These are phyloP conservation scores for Amphipoea oculea DNA, from an alignment of 2,888 invertebrate genomes.

Conservation along the genomic window DNA sequence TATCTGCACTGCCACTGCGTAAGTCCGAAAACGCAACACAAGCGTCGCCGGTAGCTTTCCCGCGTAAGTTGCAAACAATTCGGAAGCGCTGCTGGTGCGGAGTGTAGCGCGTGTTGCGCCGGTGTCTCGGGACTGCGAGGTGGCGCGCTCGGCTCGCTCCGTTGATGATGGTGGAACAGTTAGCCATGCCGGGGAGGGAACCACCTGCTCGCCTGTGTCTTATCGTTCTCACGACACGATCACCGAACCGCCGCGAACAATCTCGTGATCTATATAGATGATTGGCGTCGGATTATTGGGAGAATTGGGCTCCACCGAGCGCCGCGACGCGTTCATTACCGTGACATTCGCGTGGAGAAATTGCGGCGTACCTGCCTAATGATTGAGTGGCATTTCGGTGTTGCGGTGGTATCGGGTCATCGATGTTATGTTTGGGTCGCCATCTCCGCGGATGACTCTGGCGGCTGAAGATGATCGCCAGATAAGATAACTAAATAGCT, in stretches of 20 bases:
- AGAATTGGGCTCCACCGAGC: conserved; percentile 82
- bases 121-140: conserved; percentile 84
- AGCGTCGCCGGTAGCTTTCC: conserved; percentile 62
- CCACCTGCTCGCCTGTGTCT: conserved; percentile 85
- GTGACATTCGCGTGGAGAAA: conserved; percentile 87
- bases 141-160: conserved; percentile 79
- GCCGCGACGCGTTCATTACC: conserved; percentile 80
- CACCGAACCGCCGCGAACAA: conserved; percentile 83
- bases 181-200: conserved; percentile 86
- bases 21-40: conserved; percentile 61
- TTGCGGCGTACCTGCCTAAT: conserved; percentile 73
- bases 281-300: conserved; percentile 87
- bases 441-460: conserved; percentile 76
- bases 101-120: conserved; percentile 81
- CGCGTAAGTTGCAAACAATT: conserved; percentile 66
- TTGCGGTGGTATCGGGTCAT: conserved; percentile 79
- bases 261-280: conserved; percentile 89
- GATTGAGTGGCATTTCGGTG: conserved; percentile 83
- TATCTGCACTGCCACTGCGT: conserved; percentile 71
- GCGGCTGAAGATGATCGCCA: conserved; percentile 76
- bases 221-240: conserved; percentile 89
- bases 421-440: conserved; percentile 81
- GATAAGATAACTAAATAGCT: conserved; percentile 85
- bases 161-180: conserved; percentile 86
- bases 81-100: conserved; percentile 64